phyloP scores from a whole-genome alignment of 2,797 vertebrate species.

The Rhinichthys osculus region DNA sequence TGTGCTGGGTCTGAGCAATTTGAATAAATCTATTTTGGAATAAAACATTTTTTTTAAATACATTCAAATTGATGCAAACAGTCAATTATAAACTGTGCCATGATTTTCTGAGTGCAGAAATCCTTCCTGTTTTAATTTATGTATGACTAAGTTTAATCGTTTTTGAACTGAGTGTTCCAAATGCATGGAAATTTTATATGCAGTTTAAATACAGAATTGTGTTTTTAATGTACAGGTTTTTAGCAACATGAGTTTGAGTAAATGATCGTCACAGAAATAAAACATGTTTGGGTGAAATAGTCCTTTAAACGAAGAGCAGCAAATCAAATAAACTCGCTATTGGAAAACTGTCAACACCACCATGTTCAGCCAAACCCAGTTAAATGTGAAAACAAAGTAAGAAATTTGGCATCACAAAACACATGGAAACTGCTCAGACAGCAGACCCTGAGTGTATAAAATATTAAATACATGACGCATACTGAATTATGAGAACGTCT shows the following conservation, averaged over 20 bases:
- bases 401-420: background rate
- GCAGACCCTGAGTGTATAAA: background rate
- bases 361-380: constrained; percentile 13
- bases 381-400: constrained; percentile 5
- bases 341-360: constrained; percentile 5
- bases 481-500: too few species aligned
- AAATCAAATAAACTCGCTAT: background rate
- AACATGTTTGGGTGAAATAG: background rate
- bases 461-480: background rate
- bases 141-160: background rate
- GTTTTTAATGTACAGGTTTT: background rate
- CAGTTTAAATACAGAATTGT: background rate
- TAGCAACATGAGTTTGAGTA: background rate
- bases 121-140: background rate
- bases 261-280: background rate
- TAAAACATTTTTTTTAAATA: background rate
- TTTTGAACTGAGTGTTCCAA: background rate
- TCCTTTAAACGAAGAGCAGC: background rate
- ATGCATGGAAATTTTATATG: background rate
- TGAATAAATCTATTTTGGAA: background rate
- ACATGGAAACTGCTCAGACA: background rate
- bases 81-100: background rate
- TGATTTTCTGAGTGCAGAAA: background rate
- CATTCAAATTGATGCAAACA: background rate
- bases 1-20: background rate